Conservation (phyloP, 2,888 invertebrate genomes). For the Cantharis flavilabris region DNA sequence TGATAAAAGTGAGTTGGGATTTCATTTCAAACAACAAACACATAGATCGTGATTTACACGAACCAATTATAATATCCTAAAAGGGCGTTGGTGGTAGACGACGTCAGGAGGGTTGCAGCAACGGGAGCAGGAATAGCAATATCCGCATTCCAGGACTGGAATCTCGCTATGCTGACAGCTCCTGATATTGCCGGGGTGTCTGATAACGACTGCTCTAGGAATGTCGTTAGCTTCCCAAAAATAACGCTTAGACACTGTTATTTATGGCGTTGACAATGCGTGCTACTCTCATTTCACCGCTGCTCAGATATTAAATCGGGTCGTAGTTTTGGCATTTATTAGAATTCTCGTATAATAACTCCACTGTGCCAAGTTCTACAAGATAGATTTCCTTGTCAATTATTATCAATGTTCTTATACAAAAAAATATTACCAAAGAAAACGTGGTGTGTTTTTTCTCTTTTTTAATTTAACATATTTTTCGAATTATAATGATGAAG, state of each 20-base stretch:
- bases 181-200: slow-evolving; percentile 48
- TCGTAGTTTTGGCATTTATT: slow-evolving; percentile 46
- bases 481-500: background rate
- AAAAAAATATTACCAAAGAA: background rate
- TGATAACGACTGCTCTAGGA: slow-evolving; percentile 55
- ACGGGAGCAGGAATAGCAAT: slow-evolving; percentile 47
- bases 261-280: slow-evolving; percentile 52
- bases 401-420: background rate
- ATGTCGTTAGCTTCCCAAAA: slow-evolving; percentile 58
- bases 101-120: slow-evolving; percentile 32
- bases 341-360: slow-evolving; percentile 35
- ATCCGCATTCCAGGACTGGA: slow-evolving; percentile 55
- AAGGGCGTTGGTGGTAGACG: slow-evolving; percentile 27
- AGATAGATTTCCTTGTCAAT: slow-evolving; percentile 18
- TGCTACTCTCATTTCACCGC: slow-evolving; percentile 31
- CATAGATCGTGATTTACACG: slow-evolving; percentile 41
- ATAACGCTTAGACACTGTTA: slow-evolving; percentile 56
- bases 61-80: slow-evolving; percentile 44
- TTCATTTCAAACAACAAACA: slow-evolving; percentile 29
- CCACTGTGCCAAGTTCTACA: slow-evolving; percentile 16
- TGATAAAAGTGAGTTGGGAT: slow-evolving; percentile 27
- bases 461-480: background rate
- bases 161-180: slow-evolving; percentile 42
- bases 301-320: slow-evolving; percentile 48
- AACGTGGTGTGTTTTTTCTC: background rate